Percentiles rank a stretch among this genome's conserved stretches.
phyloP scores from a whole-genome alignment of 2,797 vertebrate genomes.

The Sciaenops ocellatus region DNA sequence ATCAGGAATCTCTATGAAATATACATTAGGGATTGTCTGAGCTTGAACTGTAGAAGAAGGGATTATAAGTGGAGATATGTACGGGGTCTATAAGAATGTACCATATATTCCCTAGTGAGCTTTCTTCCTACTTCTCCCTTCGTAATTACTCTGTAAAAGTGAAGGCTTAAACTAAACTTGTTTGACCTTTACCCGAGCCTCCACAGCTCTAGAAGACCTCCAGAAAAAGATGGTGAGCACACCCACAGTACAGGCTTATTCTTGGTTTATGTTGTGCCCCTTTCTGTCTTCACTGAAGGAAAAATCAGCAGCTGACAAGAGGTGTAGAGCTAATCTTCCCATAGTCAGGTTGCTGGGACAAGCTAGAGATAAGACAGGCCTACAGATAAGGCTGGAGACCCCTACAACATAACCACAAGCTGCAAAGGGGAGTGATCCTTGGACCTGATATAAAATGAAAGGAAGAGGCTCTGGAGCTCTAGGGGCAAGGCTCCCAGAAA shows the following conservation, averaged over 20 bases:
- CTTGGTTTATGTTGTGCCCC: constrained; percentile 50
- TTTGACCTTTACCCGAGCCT: constrained; percentile 48
- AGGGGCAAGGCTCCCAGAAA: constrained; percentile 65
- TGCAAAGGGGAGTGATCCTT: constrained; percentile 58
- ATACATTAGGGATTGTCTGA: constrained; percentile 21
- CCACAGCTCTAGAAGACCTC: constrained; percentile 34
- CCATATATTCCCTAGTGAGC: constrained; percentile 23
- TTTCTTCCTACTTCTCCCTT: constrained; percentile 5
- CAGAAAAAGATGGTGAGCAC: constrained; percentile 55
- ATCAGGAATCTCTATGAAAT: constrained; percentile 38
- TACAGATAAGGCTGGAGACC: constrained; percentile 77
- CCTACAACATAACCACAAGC: constrained; percentile 67
- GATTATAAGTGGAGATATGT: constrained; percentile 15
- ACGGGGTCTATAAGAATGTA: background rate
- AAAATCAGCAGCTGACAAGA: constrained; percentile 73
- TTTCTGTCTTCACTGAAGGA: constrained; percentile 63
- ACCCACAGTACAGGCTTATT: constrained; percentile 55
- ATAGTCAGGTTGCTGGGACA: constrained; percentile 79
- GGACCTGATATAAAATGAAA: constrained; percentile 74
- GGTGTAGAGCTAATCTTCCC: constrained; percentile 75
- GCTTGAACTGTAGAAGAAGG: constrained; percentile 13
- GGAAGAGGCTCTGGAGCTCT: constrained; percentile 56
- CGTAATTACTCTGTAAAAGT: constrained; percentile 54
- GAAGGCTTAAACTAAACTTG: constrained; percentile 44
- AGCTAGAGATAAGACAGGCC: constrained; percentile 76